Base-by-base conservation (phyloP, 92 coral and sea anemone genomes). In the Epizoanthus ramosus region DNA sequence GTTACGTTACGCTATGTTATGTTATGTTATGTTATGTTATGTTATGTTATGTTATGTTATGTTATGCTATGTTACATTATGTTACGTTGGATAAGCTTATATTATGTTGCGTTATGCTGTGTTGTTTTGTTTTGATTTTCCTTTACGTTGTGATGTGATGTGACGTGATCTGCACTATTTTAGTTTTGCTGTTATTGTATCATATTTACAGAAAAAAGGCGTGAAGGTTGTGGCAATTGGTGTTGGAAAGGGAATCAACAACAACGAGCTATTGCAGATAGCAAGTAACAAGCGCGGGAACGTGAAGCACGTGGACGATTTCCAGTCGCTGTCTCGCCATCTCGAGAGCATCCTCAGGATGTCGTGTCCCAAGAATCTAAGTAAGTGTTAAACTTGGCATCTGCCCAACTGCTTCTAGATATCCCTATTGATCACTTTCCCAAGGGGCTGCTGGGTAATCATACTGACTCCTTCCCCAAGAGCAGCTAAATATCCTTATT, bases 211-310 rank as follows among this genome's bases (percentile, higher is more conserved):
- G 79, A 53, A 16, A 24, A 56, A 74, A 18, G 57, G 57, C 1
- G 79, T 74, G 12, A 74, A 74, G 57, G 61, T 74, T 52, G 79
- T 74, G 79, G 79, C 79, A 12, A 74, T 74, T 4, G 79, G 79
- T 15, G 79, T 74, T 15, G 79, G 79, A 9, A 25, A 15, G 1
- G 79, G 79, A 21, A 57, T 74, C 57, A 74, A 74, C 61, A 54
- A 54, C 4, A 2, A 2, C 0, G 79, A 74, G 43, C 57, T 74
- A 21, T 43, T 53, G 63, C 43, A 74, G 79, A 74, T 74, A 16
- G 79, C 79, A 6, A 28, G 61, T 31, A n/a, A 33, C 43, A 25
- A 28, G 65, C 65, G 45, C 17, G 79, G 79, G 35, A 74, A 19
- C 57, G 64, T 74, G 14, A 74, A 74, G 45, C 79, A 74, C 24